Conservation (phyloP, 2,113 vertebrate genomes). For the Sclerurus mexicanus region DNA sequence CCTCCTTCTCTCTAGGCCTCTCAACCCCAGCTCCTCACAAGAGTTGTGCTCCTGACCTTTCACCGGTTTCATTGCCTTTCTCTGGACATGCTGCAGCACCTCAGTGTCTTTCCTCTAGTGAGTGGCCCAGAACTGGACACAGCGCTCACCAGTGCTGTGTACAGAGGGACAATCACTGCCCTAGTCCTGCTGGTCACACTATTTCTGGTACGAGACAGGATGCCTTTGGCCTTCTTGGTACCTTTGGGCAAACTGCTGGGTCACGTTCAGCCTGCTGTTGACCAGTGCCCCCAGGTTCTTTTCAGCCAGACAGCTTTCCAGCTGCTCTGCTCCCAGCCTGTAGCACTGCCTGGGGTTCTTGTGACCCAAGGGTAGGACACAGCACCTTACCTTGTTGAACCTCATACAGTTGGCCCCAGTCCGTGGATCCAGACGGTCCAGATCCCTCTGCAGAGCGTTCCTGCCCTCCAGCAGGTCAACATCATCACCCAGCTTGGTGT, state of each 20-base stretch:
- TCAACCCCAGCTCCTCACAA: neutral
- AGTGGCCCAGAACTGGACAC: neutral
- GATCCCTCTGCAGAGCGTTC: neutral
- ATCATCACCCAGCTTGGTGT: neutral
- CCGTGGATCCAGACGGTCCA: neutral
- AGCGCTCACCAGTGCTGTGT: neutral
- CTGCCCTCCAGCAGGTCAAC: neutral
- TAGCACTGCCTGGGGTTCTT: neutral
- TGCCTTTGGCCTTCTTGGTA: neutral
- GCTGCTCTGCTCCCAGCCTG: neutral
- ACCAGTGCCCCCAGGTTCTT: neutral
- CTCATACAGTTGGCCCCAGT: neutral
- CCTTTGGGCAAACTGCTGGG: neutral
- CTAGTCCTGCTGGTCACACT: neutral
- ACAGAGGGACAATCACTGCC: neutral
- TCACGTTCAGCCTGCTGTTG: neutral
- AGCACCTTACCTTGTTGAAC: neutral
- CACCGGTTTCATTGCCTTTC: neutral
- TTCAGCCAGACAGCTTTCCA: neutral
- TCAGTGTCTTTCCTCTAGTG: neutral
- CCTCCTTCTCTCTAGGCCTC: neutral
- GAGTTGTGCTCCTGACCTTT: neutral
- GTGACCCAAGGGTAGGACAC: neutral
- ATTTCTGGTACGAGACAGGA: neutral
- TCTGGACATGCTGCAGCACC: neutral